Evolutionary conservation across 2,888 invertebrate species (phyloP), one percentile per base, ranked within the genome.

Genomic region (Drosophila paranaensis): DNA sequence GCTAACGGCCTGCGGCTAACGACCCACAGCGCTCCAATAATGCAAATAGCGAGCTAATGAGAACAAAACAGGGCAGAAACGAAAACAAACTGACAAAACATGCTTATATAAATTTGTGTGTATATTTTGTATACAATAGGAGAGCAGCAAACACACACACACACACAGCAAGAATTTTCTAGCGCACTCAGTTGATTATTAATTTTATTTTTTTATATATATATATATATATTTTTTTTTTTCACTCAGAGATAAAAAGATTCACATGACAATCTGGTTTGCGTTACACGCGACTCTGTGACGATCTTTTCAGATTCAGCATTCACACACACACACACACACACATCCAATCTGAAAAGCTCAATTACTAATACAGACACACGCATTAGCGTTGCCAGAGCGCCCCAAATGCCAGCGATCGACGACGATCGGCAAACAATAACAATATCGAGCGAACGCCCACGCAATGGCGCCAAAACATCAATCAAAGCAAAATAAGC

Each of bases 191-290:
- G 27, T 50, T 48, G 20, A 20, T 54, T 39, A 39, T 25, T 43
- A 33, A 33, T 33, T 30, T 33, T 33, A 33, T 33, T 33, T 33
- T 33, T 33, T 48, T 9, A n/a, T 14, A 14, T 45, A 43, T 43
- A 10, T 60, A 57, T n/a, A 1, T 71, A 2, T 13, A 20, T 35
- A 8, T 35, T 10, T 14, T 39, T 69, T 51, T 50, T 48, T 55
- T 33, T 46, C 56, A 25, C 46, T 40, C 37, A 51, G 40, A 51
- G 61, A 75, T 75, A 70, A 81, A 70, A 72, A 60, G 63, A 84
- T 85, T 85, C 84, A 85, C 88, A 85, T 85, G 84, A 85, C 84
- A 84, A 75, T 80, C 78, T 75, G 78, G 77, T 86, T 81, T 81
- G 57, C 62, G 72, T 67, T 78, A 78, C 78, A 76, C 76, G 76